These are phyloP conservation scores for Sternotherus odoratus DNA, from an alignment of 2,797 vertebrate species.

Conservation along the genomic window DNA sequence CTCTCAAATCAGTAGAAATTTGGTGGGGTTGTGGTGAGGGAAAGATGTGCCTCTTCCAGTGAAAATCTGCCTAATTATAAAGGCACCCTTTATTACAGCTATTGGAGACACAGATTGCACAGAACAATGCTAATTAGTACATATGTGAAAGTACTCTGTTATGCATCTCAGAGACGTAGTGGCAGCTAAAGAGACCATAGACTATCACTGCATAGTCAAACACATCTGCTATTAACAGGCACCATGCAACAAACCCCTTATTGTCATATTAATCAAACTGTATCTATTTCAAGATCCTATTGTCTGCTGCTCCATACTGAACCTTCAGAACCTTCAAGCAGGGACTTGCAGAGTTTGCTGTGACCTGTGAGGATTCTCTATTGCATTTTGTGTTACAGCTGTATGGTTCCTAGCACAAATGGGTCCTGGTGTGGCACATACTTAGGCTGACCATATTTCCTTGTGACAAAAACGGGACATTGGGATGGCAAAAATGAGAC, in stretches of 20 bases:
- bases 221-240: not conserved
- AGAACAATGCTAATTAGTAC: not conserved
- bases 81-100: not conserved
- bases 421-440: not conserved
- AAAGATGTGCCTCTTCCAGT: not conserved
- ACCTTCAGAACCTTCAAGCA: not conserved
- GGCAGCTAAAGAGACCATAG: not conserved
- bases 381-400: not conserved
- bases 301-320: not conserved
- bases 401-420: not conserved
- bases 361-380: not conserved
- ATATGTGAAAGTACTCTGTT: not conserved
- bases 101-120: not conserved
- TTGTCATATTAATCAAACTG: not conserved
- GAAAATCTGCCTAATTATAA: not conserved
- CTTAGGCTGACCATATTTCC: no score
- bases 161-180: not conserved
- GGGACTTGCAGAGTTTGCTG: not conserved
- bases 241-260: not conserved
- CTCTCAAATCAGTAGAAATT: not conserved
- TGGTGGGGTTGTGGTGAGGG: not conserved
- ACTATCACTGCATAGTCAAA: not conserved
- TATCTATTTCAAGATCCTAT: not conserved
- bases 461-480: no score
- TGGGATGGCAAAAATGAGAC: no score